Conservation (phyloP, 1,140 invertebrate species). For the Harlomillsia oculata region DNA sequence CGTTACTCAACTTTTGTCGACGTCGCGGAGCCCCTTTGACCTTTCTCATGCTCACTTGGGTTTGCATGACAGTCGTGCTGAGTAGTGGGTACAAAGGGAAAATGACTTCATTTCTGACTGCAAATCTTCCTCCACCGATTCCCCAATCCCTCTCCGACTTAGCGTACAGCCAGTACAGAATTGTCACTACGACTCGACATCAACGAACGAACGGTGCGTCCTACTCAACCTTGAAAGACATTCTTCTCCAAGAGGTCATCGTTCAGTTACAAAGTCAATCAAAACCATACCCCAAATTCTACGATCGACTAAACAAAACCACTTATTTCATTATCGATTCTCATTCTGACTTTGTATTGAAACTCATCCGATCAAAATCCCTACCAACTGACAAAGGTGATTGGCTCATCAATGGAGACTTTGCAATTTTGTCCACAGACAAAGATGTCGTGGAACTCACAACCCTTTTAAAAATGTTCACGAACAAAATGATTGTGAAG, state of each 20-base stretch:
- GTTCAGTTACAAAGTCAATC: no score
- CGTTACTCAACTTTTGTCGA: no score
- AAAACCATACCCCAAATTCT: not conserved
- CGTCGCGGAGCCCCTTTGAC: no score
- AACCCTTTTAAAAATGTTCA: not conserved
- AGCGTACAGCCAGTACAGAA: not conserved
- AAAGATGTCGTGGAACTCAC: not conserved
- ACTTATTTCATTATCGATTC: not conserved
- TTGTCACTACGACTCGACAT: not conserved
- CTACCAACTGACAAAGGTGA: not conserved
- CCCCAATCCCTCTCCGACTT: not conserved
- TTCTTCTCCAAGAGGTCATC: not conserved
- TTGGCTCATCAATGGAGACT: not conserved
- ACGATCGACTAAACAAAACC: not conserved
- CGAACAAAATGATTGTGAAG: not conserved
- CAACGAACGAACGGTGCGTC: not conserved
- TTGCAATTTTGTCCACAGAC: not conserved
- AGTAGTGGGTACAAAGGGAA: slow-evolving; percentile 3
- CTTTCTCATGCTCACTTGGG: no score
- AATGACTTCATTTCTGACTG: not conserved
- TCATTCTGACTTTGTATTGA: not conserved
- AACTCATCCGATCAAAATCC: not conserved
- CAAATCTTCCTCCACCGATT: not conserved
- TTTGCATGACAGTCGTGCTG: not conserved
- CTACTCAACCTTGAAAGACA: not conserved